A percentile compares a stretch with the other conserved stretches of the same genome.
Evolutionary conservation across 1,140 invertebrate species (phyloP).

Genomic region (Bombyx mandarina): DNA sequence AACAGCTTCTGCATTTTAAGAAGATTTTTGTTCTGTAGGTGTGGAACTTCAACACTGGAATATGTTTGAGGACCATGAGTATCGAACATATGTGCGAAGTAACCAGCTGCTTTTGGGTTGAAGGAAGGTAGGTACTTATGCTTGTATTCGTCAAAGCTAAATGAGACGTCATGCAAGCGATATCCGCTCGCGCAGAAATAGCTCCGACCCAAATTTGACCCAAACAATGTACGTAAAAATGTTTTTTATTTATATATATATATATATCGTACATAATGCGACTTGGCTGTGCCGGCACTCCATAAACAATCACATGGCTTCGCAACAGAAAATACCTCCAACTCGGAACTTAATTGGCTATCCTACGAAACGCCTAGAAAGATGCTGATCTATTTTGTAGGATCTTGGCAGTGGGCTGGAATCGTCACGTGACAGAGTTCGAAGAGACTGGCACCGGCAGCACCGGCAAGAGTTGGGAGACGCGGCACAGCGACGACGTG

Average conservation of each 20-base stretch:
- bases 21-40: conserved; percentile 61
- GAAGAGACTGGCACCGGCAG: conserved; percentile 72
- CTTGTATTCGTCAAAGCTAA: background rate
- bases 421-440: conserved; percentile 78
- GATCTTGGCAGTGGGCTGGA: conserved; percentile 81
- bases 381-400: conserved; percentile 27
- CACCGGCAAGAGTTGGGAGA: conserved; percentile 75
- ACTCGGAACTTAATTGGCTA: too few relatives aligned
- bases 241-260: too few relatives aligned
- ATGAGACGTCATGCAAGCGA: too few relatives aligned
- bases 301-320: too few relatives aligned
- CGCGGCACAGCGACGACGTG: conserved; percentile 81
- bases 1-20: too few relatives aligned
- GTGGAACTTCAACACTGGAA: conserved; percentile 86
- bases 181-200: too few relatives aligned
- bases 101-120: conserved; percentile 73
- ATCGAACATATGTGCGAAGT: conserved; percentile 74
- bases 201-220: too few relatives aligned
- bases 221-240: too few relatives aligned
- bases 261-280: too few relatives aligned
- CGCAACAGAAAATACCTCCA: too few relatives aligned
- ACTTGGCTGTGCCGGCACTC: too few relatives aligned
- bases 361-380: too few relatives aligned
- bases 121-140: conserved; percentile 48
- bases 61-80: conserved; percentile 75